Percentiles rank a stretch among this genome's conserved stretches.
These are phyloP conservation scores for Taurulus bubalis DNA, from an alignment of 2,113 vertebrate species.

Conservation along the genomic window DNA sequence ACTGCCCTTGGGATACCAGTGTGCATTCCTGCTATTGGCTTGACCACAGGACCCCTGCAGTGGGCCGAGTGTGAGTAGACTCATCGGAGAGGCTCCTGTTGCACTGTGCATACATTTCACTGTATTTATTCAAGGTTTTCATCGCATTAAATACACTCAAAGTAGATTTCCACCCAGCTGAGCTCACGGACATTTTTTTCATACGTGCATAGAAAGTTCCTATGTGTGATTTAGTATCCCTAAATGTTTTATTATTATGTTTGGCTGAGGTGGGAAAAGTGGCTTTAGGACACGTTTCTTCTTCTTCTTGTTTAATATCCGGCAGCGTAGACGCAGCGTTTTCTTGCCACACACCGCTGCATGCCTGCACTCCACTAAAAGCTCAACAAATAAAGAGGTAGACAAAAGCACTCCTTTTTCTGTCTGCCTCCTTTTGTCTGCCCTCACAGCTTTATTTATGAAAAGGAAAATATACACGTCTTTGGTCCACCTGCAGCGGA, in stretches of 20 bases:
- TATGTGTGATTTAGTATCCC: background rate
- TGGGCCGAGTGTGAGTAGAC: slow-evolving; percentile 17
- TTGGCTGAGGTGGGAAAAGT: slow-evolving; percentile 11
- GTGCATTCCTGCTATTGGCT: slow-evolving; percentile 61
- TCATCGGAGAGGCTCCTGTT: slow-evolving; percentile 44
- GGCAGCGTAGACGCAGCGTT: slow-evolving; percentile 14
- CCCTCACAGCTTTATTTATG: background rate
- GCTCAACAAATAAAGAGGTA: slow-evolving; percentile 4
- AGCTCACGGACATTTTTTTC: background rate
- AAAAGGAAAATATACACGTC: background rate
- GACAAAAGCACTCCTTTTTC: background rate
- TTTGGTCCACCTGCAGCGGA: background rate
- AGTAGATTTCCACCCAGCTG: slow-evolving; percentile 41
- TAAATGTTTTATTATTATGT: slow-evolving; percentile 2
- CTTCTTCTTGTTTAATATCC: slow-evolving; percentile 26
- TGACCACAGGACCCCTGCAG: slow-evolving; percentile 66
- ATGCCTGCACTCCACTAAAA: background rate
- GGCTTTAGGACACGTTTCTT: background rate
- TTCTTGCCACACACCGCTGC: slow-evolving; percentile 8
- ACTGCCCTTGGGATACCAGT: slow-evolving; percentile 64
- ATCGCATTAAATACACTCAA: slow-evolving; percentile 31
- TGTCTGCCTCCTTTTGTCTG: background rate
- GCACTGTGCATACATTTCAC: slow-evolving; percentile 33
- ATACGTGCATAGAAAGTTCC: slow-evolving; percentile 20
- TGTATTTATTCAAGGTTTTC: slow-evolving; percentile 47